Evolutionary conservation across 2,113 vertebrate genomes (phyloP).

Genomic region (Anser cygnoides): DNA sequence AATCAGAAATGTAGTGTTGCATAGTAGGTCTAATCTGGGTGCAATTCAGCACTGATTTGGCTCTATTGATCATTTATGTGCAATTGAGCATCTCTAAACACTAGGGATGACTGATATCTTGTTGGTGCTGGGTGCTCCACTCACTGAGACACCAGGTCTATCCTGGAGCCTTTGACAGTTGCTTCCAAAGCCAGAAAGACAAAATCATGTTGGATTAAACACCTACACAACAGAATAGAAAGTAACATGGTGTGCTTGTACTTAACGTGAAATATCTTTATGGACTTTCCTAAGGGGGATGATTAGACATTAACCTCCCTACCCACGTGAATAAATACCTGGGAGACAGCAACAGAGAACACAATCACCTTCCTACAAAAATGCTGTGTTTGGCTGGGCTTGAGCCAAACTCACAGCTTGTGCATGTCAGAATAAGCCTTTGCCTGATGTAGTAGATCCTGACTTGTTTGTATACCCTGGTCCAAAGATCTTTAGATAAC

Average conservation of each 20-base stretch:
- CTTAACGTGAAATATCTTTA: not conserved
- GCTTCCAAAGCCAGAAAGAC: not conserved
- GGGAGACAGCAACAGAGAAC: not conserved
- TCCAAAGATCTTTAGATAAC: not conserved
- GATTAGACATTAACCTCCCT: not conserved
- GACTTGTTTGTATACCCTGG: not conserved
- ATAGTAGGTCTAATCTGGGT: not conserved
- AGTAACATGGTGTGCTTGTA: not conserved
- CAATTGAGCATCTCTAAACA: not conserved
- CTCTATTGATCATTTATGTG: not conserved
- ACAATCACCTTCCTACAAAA: not conserved
- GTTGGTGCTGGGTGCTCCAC: not conserved
- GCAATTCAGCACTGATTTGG: not conserved
- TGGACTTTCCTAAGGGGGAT: not conserved
- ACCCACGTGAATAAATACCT: not conserved
- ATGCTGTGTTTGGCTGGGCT: not conserved
- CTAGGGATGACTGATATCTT: not conserved
- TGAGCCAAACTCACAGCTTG: not conserved
- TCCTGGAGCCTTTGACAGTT: not conserved
- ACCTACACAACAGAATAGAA: not conserved
- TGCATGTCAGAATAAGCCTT: not conserved
- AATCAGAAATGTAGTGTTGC: not conserved
- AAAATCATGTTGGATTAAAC: not conserved
- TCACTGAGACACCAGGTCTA: not conserved
- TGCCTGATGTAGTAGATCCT: accelerated